Conservation (phyloP, 2,797 vertebrate species). For the Coendou prehensilis region DNA sequence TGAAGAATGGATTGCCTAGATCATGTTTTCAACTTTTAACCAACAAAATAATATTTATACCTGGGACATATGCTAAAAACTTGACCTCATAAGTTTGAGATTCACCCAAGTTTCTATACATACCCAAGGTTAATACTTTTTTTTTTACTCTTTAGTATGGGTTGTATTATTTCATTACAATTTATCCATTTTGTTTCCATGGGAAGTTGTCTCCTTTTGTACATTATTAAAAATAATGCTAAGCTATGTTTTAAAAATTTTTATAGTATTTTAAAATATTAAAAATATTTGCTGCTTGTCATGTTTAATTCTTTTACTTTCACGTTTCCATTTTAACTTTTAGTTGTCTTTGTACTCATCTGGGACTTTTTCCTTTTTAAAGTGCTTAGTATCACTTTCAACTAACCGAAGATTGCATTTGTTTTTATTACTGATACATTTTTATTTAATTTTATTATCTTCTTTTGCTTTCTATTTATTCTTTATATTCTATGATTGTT, state of each 20-base stretch:
- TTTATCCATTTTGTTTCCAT: background rate
- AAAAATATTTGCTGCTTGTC: background rate
- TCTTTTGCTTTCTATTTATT: background rate
- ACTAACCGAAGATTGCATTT: background rate
- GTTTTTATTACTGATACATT: conserved; percentile 1
- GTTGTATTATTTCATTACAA: background rate
- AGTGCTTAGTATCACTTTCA: background rate
- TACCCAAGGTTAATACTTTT: background rate
- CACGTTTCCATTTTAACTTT: background rate
- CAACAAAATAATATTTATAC: background rate
- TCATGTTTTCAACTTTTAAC: background rate
- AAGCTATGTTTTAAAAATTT: background rate
- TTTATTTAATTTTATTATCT: background rate
- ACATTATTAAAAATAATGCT: background rate
- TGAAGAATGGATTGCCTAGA: background rate
- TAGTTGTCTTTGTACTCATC: background rate
- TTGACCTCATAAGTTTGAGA: background rate
- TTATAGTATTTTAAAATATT: background rate
- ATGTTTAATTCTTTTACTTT: background rate
- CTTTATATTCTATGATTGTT: background rate
- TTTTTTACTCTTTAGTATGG: background rate
- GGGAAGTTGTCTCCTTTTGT: background rate
- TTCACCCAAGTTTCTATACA: background rate
- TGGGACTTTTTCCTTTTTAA: background rate
- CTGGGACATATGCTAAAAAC: background rate